These are phyloP conservation scores for Bathynomus jamesi DNA, from an alignment of 1,140 invertebrate genomes.

Conservation along the genomic window DNA sequence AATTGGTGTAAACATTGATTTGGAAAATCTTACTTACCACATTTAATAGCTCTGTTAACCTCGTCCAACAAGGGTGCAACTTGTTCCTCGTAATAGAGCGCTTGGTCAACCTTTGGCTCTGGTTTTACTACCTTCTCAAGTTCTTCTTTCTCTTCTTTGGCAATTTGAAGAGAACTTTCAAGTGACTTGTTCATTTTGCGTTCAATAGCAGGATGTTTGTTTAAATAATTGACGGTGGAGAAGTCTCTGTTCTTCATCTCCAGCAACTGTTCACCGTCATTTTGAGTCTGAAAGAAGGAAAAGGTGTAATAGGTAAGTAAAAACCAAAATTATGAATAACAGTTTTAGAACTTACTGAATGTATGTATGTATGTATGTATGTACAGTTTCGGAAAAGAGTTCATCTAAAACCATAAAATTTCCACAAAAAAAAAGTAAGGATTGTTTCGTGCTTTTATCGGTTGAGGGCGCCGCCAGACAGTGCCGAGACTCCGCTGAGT, in stretches of 20 bases:
- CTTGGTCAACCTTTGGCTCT: conserved; percentile 23
- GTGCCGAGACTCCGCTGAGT: no score
- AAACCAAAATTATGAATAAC: no score
- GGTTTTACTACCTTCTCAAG: not conserved
- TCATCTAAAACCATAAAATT: no score
- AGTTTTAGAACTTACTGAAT: no score
- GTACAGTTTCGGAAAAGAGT: no score
- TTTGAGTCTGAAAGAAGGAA: not conserved
- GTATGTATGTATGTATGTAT: conserved; percentile 14
- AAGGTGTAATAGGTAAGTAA: no score
- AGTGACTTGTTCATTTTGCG: not conserved
- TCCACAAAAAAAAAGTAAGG: no score
- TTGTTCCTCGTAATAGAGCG: conserved; percentile 26
- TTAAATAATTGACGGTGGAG: no score
- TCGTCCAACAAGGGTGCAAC: conserved; percentile 43
- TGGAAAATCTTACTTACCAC: conserved; percentile 18
- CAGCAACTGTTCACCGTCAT: not conserved
- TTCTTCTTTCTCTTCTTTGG: not conserved
- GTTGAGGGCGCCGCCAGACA: no score
- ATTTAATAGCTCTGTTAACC: conserved; percentile 27
- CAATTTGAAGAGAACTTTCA: not conserved
- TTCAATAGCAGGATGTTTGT: not conserved
- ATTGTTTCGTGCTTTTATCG: no score
- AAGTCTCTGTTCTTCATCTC: not conserved
- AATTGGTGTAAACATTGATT: no score